Conservation (phyloP, 2,113 vertebrate genomes). For the Dinomys branickii region DNA sequence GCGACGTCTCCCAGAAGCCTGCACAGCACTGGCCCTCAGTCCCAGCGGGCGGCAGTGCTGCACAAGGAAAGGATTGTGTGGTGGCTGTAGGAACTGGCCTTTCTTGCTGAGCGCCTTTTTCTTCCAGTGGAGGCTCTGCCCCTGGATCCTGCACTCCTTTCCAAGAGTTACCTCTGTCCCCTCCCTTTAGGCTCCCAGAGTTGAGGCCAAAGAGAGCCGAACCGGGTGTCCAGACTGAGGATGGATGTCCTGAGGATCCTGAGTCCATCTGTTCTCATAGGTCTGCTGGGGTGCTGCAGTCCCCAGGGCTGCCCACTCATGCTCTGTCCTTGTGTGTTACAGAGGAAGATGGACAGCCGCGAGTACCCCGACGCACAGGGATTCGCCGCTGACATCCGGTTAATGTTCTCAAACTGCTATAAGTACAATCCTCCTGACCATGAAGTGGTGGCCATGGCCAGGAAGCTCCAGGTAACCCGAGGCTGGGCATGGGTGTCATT, state of each 20-base stretch:
- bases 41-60: not conserved
- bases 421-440: slow-evolving; percentile 98
- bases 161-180: not conserved
- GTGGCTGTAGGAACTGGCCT: rapidly evolving
- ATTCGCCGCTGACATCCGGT: slow-evolving; percentile 95
- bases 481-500: not conserved
- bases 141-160: too few relatives aligned
- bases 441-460: slow-evolving; percentile 93
- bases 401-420: slow-evolving; percentile 99
- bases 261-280: rapidly evolving
- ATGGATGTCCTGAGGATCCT: rapidly evolving
- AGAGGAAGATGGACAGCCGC: slow-evolving; percentile 95
- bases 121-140: not conserved
- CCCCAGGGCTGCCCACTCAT: rapidly evolving
- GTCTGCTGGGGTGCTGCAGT: rapidly evolving
- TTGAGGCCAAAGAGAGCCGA: rapidly evolving
- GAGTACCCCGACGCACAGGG: slow-evolving; percentile 94
- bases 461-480: slow-evolving; percentile 93
- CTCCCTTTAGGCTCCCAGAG: rapidly evolving
- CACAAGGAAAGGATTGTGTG: not conserved
- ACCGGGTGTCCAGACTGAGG: not conserved
- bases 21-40: too few relatives aligned
- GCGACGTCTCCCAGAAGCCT: not conserved
- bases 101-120: too few relatives aligned
- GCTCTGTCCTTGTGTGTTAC: slow-evolving; percentile 74